phyloP scores from a whole-genome alignment of 2,888 invertebrate species.

The Arctia plantaginis region DNA sequence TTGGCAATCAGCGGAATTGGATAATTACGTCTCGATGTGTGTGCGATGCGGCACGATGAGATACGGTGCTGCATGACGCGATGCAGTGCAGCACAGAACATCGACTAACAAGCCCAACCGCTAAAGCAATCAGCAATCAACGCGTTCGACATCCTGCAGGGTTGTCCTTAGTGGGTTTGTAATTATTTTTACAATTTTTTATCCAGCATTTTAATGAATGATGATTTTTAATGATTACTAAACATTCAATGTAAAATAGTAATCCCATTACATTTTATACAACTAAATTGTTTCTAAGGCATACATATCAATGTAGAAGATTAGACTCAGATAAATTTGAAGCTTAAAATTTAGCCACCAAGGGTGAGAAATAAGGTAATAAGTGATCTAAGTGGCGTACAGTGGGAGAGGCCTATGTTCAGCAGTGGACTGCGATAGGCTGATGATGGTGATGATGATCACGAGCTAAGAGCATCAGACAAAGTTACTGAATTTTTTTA shows the following conservation, averaged over 20 bases:
- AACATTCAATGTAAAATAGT: neutral
- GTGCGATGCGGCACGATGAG: slow-evolving; percentile 25
- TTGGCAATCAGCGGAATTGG: slow-evolving; percentile 43
- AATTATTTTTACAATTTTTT: neutral
- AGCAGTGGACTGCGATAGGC: too few species aligned
- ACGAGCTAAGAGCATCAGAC: too few species aligned
- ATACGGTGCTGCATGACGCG: slow-evolving; percentile 20
- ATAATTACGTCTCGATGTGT: slow-evolving; percentile 45
- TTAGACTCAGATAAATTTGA: too few species aligned
- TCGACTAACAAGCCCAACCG: slow-evolving; percentile 58
- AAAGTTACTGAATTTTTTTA: too few species aligned
- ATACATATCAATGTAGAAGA: too few species aligned
- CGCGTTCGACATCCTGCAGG: slow-evolving; percentile 27
- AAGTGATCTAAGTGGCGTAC: too few species aligned
- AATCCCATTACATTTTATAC: too few species aligned
- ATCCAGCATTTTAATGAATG: neutral
- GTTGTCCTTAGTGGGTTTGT: neutral
- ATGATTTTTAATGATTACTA: neutral
- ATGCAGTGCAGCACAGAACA: slow-evolving; percentile 15
- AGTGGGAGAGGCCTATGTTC: too few species aligned
- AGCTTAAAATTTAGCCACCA: too few species aligned
- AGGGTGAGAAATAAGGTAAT: too few species aligned
- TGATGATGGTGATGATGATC: too few species aligned
- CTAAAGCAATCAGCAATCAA: slow-evolving; percentile 72
- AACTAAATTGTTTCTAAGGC: too few species aligned